These are phyloP conservation scores for Steatocranus sp. DNA, from an alignment of 2,797 vertebrate species.

Conservation along the genomic window DNA sequence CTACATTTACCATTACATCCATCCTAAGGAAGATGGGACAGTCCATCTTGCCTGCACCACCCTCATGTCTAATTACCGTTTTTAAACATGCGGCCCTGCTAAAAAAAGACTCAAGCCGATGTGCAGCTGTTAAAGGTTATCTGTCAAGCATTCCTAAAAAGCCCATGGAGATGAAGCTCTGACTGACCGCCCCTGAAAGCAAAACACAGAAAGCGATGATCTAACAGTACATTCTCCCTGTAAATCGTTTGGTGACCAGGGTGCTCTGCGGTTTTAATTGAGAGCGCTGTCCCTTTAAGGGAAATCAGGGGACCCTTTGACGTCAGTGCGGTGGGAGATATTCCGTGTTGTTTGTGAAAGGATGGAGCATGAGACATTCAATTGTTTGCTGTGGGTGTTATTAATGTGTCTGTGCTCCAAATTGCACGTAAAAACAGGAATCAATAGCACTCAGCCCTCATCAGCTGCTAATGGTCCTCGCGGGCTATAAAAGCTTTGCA, in stretches of 20 bases:
- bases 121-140: conserved; percentile 70
- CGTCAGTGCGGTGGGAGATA: conserved; percentile 62
- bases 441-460: conserved; percentile 29
- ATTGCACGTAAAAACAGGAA: not conserved
- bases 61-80: conserved; percentile 35
- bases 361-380: conserved; percentile 33
- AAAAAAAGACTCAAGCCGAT: conserved; percentile 64
- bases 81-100: conserved; percentile 46
- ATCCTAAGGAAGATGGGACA: not conserved
- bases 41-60: not conserved
- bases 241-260: conserved; percentile 1
- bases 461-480: conserved; percentile 3
- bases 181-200: not conserved
- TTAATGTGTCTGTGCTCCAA: not conserved
- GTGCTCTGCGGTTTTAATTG: not conserved
- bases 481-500: not conserved
- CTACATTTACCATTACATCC: not conserved
- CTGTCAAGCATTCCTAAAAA: conserved; percentile 33
- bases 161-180: not conserved
- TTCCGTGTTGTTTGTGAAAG: conserved; percentile 53
- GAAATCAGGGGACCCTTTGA: conserved; percentile 54
- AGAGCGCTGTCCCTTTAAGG: conserved; percentile 66
- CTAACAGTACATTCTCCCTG: not conserved
- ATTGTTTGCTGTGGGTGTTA: not conserved
- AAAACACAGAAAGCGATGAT: not conserved